Conservation (phyloP, 2,888 invertebrate species). For the Leptinotarsa rubiginosa region DNA sequence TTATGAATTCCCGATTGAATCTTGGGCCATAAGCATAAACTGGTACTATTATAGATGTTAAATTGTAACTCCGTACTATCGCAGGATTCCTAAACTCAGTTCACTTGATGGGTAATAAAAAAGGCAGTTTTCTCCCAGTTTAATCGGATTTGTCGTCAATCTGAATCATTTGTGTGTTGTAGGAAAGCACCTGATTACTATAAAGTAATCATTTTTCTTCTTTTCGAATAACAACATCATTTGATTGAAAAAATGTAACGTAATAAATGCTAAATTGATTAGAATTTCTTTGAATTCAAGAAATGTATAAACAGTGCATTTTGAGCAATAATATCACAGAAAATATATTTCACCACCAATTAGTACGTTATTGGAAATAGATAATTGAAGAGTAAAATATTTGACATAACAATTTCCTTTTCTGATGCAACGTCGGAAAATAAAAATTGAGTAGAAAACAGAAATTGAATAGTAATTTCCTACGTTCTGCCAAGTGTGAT, state of each 20-base stretch:
- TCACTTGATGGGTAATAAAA: background rate
- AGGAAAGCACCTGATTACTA: background rate
- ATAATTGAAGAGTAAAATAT: too few species aligned
- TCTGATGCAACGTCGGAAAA: too few species aligned
- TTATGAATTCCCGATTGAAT: background rate
- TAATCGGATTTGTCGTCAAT: background rate
- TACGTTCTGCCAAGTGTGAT: background rate
- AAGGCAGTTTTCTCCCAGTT: background rate
- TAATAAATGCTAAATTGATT: too few species aligned
- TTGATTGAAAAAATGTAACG: too few species aligned
- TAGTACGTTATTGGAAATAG: too few species aligned
- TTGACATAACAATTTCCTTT: too few species aligned
- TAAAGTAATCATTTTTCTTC: background rate
- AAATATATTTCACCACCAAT: too few species aligned
- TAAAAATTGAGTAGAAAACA: background rate
- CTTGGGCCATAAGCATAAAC: slow-evolving; percentile 4
- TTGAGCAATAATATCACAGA: too few species aligned
- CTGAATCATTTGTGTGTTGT: background rate
- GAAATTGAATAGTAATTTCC: background rate
- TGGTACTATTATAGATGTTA: slow-evolving; percentile 6
- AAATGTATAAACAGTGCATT: too few species aligned
- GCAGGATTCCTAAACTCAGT: slow-evolving; percentile 2
- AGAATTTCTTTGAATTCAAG: too few species aligned
- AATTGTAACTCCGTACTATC: slow-evolving; percentile 13
- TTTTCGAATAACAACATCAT: too few species aligned